These are phyloP conservation scores for Lithophane ornitopus DNA, from an alignment of 2,888 invertebrate species.

Conservation along the genomic window DNA sequence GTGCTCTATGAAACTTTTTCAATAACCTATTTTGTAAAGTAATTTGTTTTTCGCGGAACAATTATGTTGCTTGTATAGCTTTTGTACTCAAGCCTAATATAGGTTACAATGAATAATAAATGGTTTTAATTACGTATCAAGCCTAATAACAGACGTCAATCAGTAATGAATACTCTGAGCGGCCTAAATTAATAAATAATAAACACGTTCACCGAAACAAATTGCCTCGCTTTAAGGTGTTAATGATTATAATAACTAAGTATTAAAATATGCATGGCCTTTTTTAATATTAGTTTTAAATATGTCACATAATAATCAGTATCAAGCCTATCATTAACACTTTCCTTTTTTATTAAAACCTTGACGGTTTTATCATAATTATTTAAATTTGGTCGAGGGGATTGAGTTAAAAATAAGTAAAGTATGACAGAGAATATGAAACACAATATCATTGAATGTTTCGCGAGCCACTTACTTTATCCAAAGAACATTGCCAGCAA, in stretches of 20 bases:
- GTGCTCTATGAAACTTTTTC: conserved; percentile 15
- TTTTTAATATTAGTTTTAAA: conserved; percentile 3
- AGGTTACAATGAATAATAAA: conserved; percentile 56
- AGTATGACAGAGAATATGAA: background rate
- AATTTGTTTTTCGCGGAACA: conserved; percentile 27
- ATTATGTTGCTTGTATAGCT: conserved; percentile 32
- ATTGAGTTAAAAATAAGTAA: background rate
- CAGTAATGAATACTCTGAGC: conserved; percentile 38
- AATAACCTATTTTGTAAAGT: conserved; percentile 18
- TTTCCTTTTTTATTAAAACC: background rate
- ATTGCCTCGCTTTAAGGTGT: conserved; percentile 1
- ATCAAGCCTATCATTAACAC: background rate
- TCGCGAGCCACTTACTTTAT: conserved; percentile 9
- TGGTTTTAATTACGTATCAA: conserved; percentile 48
- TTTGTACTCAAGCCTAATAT: conserved; percentile 33
- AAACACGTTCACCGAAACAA: conserved; percentile 10
- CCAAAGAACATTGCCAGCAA: conserved; percentile 21
- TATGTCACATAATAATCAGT: conserved; percentile 13
- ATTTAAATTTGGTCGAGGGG: background rate
- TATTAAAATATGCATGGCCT: background rate
- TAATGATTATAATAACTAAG: conserved; percentile 7
- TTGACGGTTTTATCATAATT: background rate
- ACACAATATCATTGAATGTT: conserved; percentile 9
- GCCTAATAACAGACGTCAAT: conserved; percentile 39
- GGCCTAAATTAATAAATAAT: conserved; percentile 31